These are phyloP conservation scores for Bothrops jararaca DNA, from an alignment of 2,113 vertebrate genomes.

Conservation along the genomic window DNA sequence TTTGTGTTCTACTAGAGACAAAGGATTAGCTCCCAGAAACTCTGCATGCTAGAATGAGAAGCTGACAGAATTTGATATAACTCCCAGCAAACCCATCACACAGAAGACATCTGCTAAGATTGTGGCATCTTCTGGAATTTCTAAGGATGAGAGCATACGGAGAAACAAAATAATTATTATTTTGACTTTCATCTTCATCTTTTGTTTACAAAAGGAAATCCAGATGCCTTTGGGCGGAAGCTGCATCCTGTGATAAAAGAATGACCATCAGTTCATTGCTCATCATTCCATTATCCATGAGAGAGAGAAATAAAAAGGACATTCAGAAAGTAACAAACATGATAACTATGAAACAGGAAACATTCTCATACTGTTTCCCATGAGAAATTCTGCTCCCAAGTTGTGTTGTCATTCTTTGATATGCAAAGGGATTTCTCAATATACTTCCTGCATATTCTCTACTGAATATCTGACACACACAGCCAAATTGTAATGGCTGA, in stretches of 20 bases:
- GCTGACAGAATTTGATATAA: constrained; percentile 19
- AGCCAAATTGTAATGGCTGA: not conserved
- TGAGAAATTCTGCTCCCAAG: constrained; percentile 47
- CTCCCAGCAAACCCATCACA: not conserved
- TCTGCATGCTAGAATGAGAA: constrained; percentile 7
- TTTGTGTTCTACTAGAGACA: constrained; percentile 5
- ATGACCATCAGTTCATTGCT: constrained; percentile 55
- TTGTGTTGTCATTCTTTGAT: constrained; percentile 27
- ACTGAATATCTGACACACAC: not conserved
- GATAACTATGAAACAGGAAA: constrained; percentile 56
- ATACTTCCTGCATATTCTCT: constrained; percentile 1
- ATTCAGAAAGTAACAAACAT: constrained; percentile 56
- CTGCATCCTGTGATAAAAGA: constrained; percentile 57
- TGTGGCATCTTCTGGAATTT: constrained; percentile 25
- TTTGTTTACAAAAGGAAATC: constrained; percentile 58
- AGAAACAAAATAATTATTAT: constrained; percentile 31
- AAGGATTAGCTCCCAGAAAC: not conserved
- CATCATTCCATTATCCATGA: constrained; percentile 55
- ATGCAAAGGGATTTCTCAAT: not conserved
- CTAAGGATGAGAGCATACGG: constrained; percentile 5
- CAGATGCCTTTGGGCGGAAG: constrained; percentile 60
- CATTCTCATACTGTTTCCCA: constrained; percentile 46
- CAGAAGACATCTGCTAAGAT: constrained; percentile 26
- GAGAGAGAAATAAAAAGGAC: constrained; percentile 11
- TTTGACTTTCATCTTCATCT: constrained; percentile 50